Conservation (phyloP, 1,140 invertebrate genomes). For the Pentalonia nigronervosa region DNA sequence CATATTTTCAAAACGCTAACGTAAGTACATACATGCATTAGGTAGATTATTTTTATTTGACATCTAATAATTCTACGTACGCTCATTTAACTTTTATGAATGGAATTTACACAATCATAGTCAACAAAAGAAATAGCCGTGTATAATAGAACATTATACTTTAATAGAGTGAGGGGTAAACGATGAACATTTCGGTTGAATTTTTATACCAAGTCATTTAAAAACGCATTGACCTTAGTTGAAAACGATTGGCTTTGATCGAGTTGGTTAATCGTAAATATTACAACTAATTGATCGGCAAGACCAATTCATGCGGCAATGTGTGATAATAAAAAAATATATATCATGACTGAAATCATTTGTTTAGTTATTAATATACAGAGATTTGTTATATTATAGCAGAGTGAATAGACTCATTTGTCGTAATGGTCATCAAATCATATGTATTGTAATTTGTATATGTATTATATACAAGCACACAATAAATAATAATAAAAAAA, state of each 20-base stretch:
- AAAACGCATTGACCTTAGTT: background rate
- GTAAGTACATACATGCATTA: background rate
- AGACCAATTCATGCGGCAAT: background rate
- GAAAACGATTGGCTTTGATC: background rate
- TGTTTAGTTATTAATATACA: background rate
- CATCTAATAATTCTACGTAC: background rate
- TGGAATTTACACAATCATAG: constrained; percentile 9
- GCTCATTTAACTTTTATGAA: background rate
- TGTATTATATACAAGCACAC: too few relatives aligned
- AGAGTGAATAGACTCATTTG: background rate
- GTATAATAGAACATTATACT: background rate
- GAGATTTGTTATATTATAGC: background rate
- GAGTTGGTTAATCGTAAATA: background rate
- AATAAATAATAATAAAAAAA: background rate
- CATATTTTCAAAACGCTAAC: background rate
- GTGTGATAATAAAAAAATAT: background rate
- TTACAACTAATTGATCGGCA: background rate
- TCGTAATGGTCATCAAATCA: background rate
- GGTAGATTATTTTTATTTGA: background rate
- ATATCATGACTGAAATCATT: background rate
- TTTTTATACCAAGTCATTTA: background rate
- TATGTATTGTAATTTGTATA: background rate
- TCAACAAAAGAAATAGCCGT: background rate
- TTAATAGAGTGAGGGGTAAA: background rate
- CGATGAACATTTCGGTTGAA: background rate